Conservation (phyloP, 2,888 invertebrate genomes). For the Lepidonotus clava region DNA sequence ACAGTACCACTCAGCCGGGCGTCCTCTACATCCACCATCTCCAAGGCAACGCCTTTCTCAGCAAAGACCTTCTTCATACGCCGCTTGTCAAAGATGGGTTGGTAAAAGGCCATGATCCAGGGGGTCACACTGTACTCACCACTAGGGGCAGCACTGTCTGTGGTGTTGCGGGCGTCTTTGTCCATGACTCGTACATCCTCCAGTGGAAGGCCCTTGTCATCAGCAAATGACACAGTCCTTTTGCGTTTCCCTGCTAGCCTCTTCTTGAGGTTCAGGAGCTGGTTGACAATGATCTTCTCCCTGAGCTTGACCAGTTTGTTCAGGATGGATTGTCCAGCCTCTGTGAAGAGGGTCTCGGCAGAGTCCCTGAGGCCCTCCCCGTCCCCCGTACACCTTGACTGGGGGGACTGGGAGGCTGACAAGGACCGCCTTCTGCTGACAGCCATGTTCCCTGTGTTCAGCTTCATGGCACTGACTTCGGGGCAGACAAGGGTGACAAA, state of each 20-base stretch:
- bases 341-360: not conserved
- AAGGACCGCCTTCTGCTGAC: too few species aligned
- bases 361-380: not conserved
- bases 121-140: slow-evolving; percentile 19
- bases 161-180: not conserved
- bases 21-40: slow-evolving; percentile 34
- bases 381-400: too few species aligned
- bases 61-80: not conserved
- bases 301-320: not conserved
- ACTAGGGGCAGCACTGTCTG: too few species aligned
- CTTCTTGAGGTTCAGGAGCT: slow-evolving; percentile 5
- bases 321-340: not conserved
- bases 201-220: slow-evolving; percentile 34
- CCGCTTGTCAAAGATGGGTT: slow-evolving; percentile 15
- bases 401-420: too few species aligned
- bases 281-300: slow-evolving; percentile 19
- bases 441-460: too few species aligned
- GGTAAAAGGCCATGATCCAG: slow-evolving; percentile 46
- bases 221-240: slow-evolving; percentile 21
- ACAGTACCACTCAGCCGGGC: slow-evolving; percentile 8
- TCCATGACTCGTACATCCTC: not conserved
- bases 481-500: slow-evolving; percentile 21
- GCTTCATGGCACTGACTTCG: not conserved
- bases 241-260: not conserved
- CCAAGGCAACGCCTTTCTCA: slow-evolving; percentile 30